A percentile compares a stretch with the other conserved stretches of the same genome.
Evolutionary conservation across 2,888 invertebrate genomes (phyloP).

Genomic region (Parthenolecanium corni): DNA sequence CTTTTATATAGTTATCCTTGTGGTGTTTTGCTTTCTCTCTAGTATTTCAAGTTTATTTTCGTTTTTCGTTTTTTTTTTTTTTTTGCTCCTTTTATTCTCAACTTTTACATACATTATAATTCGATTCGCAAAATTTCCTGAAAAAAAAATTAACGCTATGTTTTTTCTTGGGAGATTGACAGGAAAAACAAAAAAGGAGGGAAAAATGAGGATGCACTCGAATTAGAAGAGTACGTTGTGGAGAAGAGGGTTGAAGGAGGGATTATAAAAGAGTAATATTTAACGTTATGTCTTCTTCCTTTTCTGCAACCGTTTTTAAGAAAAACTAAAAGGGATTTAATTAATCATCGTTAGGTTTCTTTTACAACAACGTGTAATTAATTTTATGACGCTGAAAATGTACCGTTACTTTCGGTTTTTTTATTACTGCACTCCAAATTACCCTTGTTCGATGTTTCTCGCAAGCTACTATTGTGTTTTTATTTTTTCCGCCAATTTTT

Average conservation of each 20-base stretch:
- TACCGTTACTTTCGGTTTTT: not conserved
- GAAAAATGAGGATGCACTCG: not conserved
- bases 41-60: no score
- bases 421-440: not conserved
- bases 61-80: no score
- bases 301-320: not conserved
- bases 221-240: not conserved
- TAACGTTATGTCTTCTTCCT: slow-evolving; percentile 6
- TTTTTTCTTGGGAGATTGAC: not conserved
- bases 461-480: no score
- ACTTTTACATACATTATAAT: slow-evolving; percentile 17
- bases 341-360: slow-evolving; percentile 26
- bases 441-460: no score
- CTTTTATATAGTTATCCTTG: slow-evolving; percentile 26
- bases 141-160: slow-evolving; percentile 21
- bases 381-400: slow-evolving; percentile 10
- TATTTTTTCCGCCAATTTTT: no score
- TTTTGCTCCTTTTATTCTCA: not conserved
- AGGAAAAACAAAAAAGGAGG: not conserved
- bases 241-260: not conserved
- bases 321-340: slow-evolving; percentile 21
- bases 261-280: slow-evolving; percentile 1
- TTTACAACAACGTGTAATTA: slow-evolving; percentile 26
- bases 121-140: slow-evolving; percentile 21
- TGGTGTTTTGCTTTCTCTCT: not conserved